Evolutionary conservation across 2,113 vertebrate genomes (phyloP).

Genomic region (Isichthys henryi): DNA sequence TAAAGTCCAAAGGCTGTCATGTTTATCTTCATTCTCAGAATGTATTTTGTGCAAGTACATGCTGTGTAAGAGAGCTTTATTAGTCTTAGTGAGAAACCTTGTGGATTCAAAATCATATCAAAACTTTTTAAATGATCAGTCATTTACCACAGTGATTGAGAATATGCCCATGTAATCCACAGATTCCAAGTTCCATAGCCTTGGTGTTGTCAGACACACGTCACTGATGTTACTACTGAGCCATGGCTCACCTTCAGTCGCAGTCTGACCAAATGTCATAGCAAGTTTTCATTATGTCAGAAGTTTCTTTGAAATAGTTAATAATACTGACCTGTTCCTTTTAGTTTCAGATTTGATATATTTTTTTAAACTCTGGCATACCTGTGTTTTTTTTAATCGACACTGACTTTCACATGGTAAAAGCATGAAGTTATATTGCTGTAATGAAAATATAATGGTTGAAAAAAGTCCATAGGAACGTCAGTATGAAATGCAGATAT

Average conservation of each 20-base stretch:
- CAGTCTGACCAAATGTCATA: neutral
- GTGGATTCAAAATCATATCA: neutral
- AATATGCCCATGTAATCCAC: neutral
- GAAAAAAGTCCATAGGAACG: neutral
- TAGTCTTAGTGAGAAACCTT: neutral
- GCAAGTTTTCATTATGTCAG: neutral
- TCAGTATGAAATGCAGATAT: neutral
- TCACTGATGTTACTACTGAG: neutral
- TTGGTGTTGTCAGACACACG: neutral
- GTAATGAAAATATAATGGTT: neutral
- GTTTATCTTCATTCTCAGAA: neutral
- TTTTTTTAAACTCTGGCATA: neutral
- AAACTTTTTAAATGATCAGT: neutral
- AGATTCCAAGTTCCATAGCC: neutral
- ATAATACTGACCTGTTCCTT: neutral
- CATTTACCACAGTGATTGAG: neutral
- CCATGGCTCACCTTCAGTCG: neutral
- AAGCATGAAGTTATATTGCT: neutral
- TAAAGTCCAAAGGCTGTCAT: neutral
- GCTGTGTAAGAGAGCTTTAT: neutral
- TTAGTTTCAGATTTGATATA: neutral
- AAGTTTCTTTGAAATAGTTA: neutral
- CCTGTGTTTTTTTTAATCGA: neutral
- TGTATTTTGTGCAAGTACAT: neutral
- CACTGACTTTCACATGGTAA: neutral